Evolutionary conservation across 2,888 invertebrate species (phyloP).

Genomic region (Anodontia alba): DNA sequence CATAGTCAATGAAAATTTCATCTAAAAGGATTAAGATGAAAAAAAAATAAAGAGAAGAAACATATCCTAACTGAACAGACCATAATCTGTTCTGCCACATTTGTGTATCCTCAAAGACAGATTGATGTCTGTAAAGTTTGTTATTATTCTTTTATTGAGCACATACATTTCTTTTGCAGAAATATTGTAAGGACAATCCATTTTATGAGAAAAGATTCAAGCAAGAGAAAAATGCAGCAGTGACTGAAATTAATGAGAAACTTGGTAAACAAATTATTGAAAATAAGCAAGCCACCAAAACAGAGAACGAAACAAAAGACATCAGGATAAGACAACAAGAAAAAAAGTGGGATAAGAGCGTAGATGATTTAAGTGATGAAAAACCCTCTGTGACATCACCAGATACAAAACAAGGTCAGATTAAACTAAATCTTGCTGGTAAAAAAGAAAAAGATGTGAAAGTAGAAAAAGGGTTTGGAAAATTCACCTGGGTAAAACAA

Average conservation of each 20-base stretch:
- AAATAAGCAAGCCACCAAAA: neutral
- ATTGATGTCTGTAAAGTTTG: too few relatives aligned
- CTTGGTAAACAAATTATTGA: slow-evolving; percentile 25
- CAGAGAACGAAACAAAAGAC: slow-evolving; percentile 14
- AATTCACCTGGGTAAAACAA: slow-evolving; percentile 37
- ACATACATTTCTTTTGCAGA: slow-evolving; percentile 61
- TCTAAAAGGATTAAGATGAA: too few relatives aligned
- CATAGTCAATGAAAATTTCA: too few relatives aligned
- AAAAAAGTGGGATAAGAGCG: slow-evolving; percentile 41
- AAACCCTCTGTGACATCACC: neutral
- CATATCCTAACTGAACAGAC: too few relatives aligned
- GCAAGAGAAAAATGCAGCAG: slow-evolving; percentile 76
- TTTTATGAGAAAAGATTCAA: slow-evolving; percentile 77
- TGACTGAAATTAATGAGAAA: slow-evolving; percentile 44
- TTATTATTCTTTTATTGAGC: neutral
- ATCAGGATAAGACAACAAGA: slow-evolving; percentile 38
- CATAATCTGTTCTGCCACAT: too few relatives aligned
- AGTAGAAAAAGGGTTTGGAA: slow-evolving; percentile 38
- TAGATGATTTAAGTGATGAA: slow-evolving; percentile 40
- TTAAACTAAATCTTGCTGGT: slow-evolving; percentile 39
- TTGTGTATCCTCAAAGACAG: too few relatives aligned
- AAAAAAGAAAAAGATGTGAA: slow-evolving; percentile 28
- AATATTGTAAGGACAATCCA: slow-evolving; percentile 73
- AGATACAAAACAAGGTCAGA: slow-evolving; percentile 27
- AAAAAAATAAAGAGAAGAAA: too few relatives aligned